Percentiles rank a stretch among this genome's conserved stretches.
Conservation (phyloP, 2,888 invertebrate genomes). For the Germaria angustata region DNA sequence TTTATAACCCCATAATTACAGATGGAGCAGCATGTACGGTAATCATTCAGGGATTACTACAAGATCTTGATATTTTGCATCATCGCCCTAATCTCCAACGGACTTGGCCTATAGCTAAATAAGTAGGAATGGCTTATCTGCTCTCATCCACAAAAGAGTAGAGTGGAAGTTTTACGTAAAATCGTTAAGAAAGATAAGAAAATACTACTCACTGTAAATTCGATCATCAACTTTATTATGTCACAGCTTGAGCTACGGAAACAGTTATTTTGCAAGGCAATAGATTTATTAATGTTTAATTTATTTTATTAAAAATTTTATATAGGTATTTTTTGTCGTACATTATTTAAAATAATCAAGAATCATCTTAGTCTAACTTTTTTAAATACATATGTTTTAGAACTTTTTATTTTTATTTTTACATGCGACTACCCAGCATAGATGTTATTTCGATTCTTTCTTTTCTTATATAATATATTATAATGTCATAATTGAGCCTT, state of each 20-base stretch:
- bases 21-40: too few relatives aligned
- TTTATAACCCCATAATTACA: too few relatives aligned
- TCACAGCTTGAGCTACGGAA: neutral
- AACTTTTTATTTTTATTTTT: slow-evolving; percentile 73
- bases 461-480: slow-evolving; percentile 55
- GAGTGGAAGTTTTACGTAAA: too few relatives aligned
- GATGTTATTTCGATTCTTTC: slow-evolving; percentile 74
- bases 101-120: too few relatives aligned
- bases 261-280: neutral
- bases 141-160: too few relatives aligned
- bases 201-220: slow-evolving; percentile 3
- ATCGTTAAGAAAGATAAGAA: too few relatives aligned
- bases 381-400: slow-evolving; percentile 53
- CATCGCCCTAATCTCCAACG: too few relatives aligned
- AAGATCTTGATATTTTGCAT: too few relatives aligned
- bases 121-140: too few relatives aligned
- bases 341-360: slow-evolving; percentile 23
- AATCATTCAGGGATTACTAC: too few relatives aligned
- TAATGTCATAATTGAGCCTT: slow-evolving; percentile 61
- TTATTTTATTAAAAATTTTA: slow-evolving; percentile 32
- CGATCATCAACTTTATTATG: neutral
- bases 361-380: slow-evolving; percentile 43
- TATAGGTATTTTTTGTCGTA: neutral
- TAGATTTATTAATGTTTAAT: neutral
- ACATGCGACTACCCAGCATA: slow-evolving; percentile 81